A percentile compares a stretch with the other conserved stretches of the same genome.
Conservation (phyloP, 1,140 invertebrate genomes). For the Drosophila varians region DNA sequence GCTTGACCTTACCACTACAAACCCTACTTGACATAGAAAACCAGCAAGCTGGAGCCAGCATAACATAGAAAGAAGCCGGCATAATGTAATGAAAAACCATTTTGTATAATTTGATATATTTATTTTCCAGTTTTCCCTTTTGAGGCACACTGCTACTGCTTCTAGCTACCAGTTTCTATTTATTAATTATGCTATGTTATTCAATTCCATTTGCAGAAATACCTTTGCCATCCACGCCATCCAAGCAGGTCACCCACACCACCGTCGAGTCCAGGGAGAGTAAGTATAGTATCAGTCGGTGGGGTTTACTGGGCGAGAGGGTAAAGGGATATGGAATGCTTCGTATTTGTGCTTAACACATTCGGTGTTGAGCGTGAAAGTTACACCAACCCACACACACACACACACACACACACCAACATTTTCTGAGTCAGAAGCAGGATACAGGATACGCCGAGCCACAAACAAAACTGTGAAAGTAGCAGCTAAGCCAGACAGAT, state of each 20-base stretch:
- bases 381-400: slow-evolving; percentile 67
- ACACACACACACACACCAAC: background rate
- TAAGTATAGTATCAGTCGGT: slow-evolving; percentile 78
- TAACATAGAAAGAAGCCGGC: slow-evolving; percentile 8
- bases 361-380: slow-evolving; percentile 65
- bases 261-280: slow-evolving; percentile 83
- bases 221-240: slow-evolving; percentile 83
- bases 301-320: background rate
- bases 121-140: slow-evolving; percentile 5
- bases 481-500: slow-evolving; percentile 79
- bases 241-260: slow-evolving; percentile 83
- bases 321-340: slow-evolving; percentile 8
- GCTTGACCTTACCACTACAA: slow-evolving; percentile 43
- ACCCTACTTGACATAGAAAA: slow-evolving; percentile 64
- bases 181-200: slow-evolving; percentile 74
- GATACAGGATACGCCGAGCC: slow-evolving; percentile 76
- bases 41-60: slow-evolving; percentile 31
- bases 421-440: slow-evolving; percentile 9
- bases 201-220: slow-evolving; percentile 82
- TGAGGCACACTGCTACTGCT: background rate
- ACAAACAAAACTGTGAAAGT: slow-evolving; percentile 81
- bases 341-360: slow-evolving; percentile 73
- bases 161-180: slow-evolving; percentile 41
- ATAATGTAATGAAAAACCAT: slow-evolving; percentile 68
- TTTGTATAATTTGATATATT: slow-evolving; percentile 43